phyloP scores from a whole-genome alignment of 2,888 invertebrate genomes.

The Gonocerus acuteangulatus region DNA sequence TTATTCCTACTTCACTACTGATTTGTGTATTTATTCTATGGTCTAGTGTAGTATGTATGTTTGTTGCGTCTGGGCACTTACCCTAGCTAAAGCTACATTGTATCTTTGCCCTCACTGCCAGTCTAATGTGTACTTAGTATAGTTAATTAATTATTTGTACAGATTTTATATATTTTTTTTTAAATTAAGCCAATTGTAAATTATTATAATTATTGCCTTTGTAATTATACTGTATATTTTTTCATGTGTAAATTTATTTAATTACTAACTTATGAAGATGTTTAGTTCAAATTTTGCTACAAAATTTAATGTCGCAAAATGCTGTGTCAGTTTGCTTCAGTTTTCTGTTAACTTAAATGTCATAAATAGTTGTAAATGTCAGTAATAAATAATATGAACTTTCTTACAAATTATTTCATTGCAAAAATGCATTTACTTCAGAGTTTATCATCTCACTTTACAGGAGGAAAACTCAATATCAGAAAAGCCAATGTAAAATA shows the following conservation, averaged over 20 bases:
- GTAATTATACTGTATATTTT: conserved; percentile 17
- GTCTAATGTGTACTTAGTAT: conserved; percentile 15
- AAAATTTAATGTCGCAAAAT: no score
- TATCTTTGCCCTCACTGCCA: conserved; percentile 21
- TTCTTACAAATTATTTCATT: no score
- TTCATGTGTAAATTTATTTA: conserved; percentile 12
- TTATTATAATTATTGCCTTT: conserved; percentile 10
- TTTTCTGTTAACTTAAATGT: no score
- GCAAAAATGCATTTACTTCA: no score
- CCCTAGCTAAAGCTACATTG: conserved; percentile 4
- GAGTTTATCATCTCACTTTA: no score
- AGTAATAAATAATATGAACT: no score
- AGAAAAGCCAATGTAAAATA: no score
- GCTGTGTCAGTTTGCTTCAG: no score
- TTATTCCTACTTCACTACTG: not conserved
- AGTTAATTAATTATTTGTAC: conserved; percentile 19
- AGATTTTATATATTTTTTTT: conserved; percentile 20
- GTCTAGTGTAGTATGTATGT: not conserved
- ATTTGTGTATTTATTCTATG: not conserved
- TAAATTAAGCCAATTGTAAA: conserved; percentile 14
- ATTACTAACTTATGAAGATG: conserved; percentile 3
- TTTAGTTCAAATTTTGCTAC: no score
- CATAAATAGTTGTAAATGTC: no score
- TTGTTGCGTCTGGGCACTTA: conserved; percentile 2
- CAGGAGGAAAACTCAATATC: no score